These are phyloP conservation scores for Melanchra persicariae DNA, from an alignment of 2,888 invertebrate species.

Conservation along the genomic window DNA sequence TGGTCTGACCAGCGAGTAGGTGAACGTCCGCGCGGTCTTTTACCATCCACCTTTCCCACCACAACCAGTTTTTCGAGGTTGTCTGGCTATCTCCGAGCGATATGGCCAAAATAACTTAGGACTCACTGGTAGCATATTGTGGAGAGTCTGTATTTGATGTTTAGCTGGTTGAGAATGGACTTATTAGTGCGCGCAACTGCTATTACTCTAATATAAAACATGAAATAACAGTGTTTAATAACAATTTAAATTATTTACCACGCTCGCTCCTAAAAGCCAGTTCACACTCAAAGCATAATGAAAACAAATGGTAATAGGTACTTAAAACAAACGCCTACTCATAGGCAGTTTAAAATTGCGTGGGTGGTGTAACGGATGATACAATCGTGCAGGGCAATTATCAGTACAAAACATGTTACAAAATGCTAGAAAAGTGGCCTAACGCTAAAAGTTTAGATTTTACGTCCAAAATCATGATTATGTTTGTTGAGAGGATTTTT, in stretches of 20 bases:
- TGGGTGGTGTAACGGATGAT: constrained; percentile 9
- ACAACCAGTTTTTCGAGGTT: too few relatives aligned
- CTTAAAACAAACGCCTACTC: constrained; percentile 25
- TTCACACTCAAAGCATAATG: constrained; percentile 23
- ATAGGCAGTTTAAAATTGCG: constrained; percentile 11
- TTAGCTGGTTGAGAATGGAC: too few relatives aligned
- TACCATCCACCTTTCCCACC: too few relatives aligned
- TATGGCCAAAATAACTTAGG: too few relatives aligned
- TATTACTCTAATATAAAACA: neutral
- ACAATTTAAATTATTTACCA: constrained; percentile 12
- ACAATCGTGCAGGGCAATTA: neutral
- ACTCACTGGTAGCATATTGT: too few relatives aligned
- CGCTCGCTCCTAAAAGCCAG: constrained; percentile 9
- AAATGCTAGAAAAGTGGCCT: neutral
- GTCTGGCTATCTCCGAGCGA: too few relatives aligned
- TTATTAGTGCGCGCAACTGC: too few relatives aligned
- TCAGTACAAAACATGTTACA: neutral
- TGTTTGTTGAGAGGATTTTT: too few relatives aligned
- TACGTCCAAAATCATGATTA: neutral
- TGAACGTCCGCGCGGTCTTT: too few relatives aligned
- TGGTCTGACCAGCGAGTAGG: too few relatives aligned
- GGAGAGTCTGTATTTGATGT: too few relatives aligned
- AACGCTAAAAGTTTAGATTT: neutral
- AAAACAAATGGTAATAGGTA: constrained; percentile 23
- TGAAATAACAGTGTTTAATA: constrained; percentile 3